phyloP scores from a whole-genome alignment of 2,888 invertebrate species.

The Prosopocoilus inquinatus region DNA sequence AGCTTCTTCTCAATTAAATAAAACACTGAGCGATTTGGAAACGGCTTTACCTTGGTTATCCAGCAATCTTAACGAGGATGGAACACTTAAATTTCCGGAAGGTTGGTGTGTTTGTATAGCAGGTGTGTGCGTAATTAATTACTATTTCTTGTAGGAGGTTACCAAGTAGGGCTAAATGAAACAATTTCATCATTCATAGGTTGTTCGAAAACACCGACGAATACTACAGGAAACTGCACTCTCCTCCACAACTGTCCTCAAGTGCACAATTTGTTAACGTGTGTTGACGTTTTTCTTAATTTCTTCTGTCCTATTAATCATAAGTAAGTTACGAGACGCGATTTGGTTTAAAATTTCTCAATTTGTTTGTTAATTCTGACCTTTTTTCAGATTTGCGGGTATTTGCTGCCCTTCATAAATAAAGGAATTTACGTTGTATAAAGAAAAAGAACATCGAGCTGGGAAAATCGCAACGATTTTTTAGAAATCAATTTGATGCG shows the following conservation, averaged over 20 bases:
- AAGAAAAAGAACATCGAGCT: no score
- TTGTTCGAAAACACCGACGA: constrained; percentile 24
- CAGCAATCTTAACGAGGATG: no score
- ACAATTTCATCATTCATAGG: constrained; percentile 19
- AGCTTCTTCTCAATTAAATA: no score
- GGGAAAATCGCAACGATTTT: no score
- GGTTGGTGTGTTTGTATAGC: no score
- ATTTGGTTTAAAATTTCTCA: background rate
- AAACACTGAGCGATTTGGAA: no score
- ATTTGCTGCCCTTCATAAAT: background rate
- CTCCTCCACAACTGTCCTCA: constrained; percentile 21
- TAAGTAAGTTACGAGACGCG: background rate
- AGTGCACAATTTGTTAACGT: constrained; percentile 12
- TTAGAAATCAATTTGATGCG: no score
- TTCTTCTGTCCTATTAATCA: constrained; percentile 8
- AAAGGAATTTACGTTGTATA: no score
- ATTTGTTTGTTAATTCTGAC: no score
- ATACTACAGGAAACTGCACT: constrained; percentile 24
- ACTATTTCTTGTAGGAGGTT: constrained; percentile 19
- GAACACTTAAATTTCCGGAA: no score
- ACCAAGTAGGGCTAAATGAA: constrained; percentile 25
- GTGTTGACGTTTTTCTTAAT: constrained; percentile 14
- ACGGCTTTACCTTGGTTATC: no score
- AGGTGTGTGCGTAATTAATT: background rate
- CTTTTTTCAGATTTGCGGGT: background rate